Base-by-base conservation (phyloP, 2,888 invertebrate genomes). In the Eupithecia insigniata region DNA sequence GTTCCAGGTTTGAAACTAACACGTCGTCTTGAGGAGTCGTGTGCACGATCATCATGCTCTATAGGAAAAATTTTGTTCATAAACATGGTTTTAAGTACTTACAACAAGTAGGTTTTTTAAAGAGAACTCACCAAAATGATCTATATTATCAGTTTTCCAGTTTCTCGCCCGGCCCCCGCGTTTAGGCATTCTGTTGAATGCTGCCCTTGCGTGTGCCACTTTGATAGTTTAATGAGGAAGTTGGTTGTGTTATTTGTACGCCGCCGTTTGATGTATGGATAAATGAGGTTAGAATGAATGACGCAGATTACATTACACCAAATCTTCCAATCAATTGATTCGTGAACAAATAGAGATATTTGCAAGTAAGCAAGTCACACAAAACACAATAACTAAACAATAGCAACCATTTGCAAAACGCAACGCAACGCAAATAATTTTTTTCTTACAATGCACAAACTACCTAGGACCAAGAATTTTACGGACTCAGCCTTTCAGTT, bases 1-100 rank as follows among this genome's bases (percentile, higher is more conserved):
- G 90, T 89, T 16, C 91, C 92, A 65, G 94, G 88, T 81, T 95
- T 95, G 81, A 96, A 95, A 80, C 94, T 95, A 72, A 95, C 95
- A 74, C 95, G 89, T 66, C 95, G 87, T 18, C 89, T 92, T 71
- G 87, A 93, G 55, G 81, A 88, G 7, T 64, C 39, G 88, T 34
- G 86, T n/a, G 78, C 67, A 26, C 95, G 90, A 76, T 94, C 94
- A 85, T 95, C 94, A 77, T 95, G 95, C 85, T 95, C 95, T 95
- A 79, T 67, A 85, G 87, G 43, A n/a, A 79, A 60, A 16, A 18
- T 14, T 3, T 6, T 30, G 18, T 55, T 75, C 14, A 26, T 60
- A 62, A 62, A n/a, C 12, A 55, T 26, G 30, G n/a, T 67, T 34
- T 30, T 32, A 26, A 18, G 34, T 65, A 16, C 18, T 60, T 28